Base-by-base conservation (phyloP, 1,140 invertebrate genomes). In the Drosophila sproati region DNA sequence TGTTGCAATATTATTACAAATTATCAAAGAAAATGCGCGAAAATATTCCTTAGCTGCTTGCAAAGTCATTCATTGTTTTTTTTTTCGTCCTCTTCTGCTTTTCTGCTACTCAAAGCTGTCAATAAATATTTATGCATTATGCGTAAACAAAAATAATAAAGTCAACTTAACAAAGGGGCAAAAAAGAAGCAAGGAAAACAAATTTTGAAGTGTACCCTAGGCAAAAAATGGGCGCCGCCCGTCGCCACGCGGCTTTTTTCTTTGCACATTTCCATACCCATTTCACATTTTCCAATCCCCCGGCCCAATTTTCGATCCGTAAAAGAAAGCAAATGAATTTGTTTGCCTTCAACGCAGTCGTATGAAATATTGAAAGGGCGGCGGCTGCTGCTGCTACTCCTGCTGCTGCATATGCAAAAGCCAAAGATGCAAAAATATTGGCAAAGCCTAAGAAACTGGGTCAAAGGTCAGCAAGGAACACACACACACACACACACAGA, bases 71-170 rank as follows among this genome's bases (percentile, higher is more conserved):
- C 41, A 59, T 78, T 82, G 74, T 82, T 3, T 29, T 7, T 78
- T 78, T 78, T 5, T 31, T 12, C 37, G 37, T 39, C 7, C 48
- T 56, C 0, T 10, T 41, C 39, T 43, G 48, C 3, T 29, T 31
- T 39, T 43, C 45, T 52, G 50, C 7, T 55, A 29, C 6, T 45
- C 47, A 29, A 56, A 85, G 77, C 81, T 85, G 81, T 85, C 81
- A 85, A 85, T 85, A 80, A 85, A 77, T 85, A 85, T 85, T 85
- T 80, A 70, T 73, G 77, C 61, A 72, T 57, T 60, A 56, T 61
- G 63, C 54, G 54, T 64, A 71, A 75, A 75, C 67, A 75, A 80
- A 81, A 80, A 85, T 80, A 83, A 83, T 77, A 80, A 83, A 85
- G 81, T 83, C 81, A 85, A 80, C 64, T 73, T 54, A 12, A 74